Evolutionary conservation across 2,113 vertebrate species (phyloP), one percentile per base, ranked within the genome.

Genomic region (Craseonycteris thonglongyai): DNA sequence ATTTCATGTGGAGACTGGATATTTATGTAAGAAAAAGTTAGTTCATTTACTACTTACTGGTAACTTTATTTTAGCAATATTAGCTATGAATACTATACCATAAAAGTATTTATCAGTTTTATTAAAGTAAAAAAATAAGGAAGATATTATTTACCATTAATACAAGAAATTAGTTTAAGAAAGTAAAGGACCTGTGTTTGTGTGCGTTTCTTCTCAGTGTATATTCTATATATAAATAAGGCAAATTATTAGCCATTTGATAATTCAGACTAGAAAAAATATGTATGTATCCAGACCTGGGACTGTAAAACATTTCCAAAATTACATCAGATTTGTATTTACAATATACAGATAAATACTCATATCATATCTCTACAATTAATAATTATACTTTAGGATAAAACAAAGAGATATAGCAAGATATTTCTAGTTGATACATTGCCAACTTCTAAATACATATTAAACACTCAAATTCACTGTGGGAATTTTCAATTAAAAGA

Each of bases 391-490:
- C 28, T 82, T 76, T 28, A 88, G 16, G 13, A 47, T 76, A 83
- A 83, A 80, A 78, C 26, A 24, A 88, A 74, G 51, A 96, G 14
- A 83, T 56, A 79, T 61, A 91, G 3, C 12, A 40, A 82, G 6
- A 78, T 74, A 2, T 72, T 94, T 90, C 49, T 66, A 72, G 22
- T 2, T 47, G 28, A 65, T 38, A 93, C 16, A 30, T 6, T 80
- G 47, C 15, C 59, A 56, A 30, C 71, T 69, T 86, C 65, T 93
- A 65, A 96, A 56, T n/a, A 30, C 8, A 78, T 68, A 71, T 91
- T 63, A 93, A 94, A 94, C 10, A 66, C 16, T 21, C 30, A 72
- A 76, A 65, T 80, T 95, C 35, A 93, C 84, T 47, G 40, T 72
- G 78, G 35, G 1, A 87, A 81, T 92, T 33, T 0, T 35, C 30